phyloP scores from a whole-genome alignment of 2,888 invertebrate species.

The Drosophila rubida region DNA sequence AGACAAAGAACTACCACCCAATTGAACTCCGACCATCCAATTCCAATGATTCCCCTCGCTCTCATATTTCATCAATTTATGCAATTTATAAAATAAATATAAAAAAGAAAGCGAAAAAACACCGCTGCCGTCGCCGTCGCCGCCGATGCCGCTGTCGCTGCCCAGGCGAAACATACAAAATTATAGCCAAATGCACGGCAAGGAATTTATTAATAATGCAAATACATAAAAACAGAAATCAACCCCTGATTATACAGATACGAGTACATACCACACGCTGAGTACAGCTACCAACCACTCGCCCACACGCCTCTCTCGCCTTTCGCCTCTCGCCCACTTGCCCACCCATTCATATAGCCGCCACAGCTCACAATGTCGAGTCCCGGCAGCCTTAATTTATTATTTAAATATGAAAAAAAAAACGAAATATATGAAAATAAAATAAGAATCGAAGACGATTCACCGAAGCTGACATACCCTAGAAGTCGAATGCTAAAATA shows the following conservation, averaged over 20 bases:
- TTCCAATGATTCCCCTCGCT: background rate
- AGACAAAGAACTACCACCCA: constrained; percentile 19
- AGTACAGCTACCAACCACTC: constrained; percentile 22
- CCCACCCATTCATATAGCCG: constrained; percentile 5
- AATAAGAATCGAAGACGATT: constrained; percentile 25
- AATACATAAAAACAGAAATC: constrained; percentile 81
- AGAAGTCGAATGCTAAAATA: background rate
- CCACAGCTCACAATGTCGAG: constrained; percentile 45
- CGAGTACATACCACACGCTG: constrained; percentile 24
- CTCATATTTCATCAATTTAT: constrained; percentile 74
- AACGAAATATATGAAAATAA: constrained; percentile 65
- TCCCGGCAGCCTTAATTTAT: constrained; percentile 76
- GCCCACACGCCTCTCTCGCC: constrained; percentile 4
- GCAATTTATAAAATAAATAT: constrained; percentile 81
- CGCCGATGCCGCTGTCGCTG: constrained; percentile 14
- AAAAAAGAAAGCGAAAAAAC: constrained; percentile 52
- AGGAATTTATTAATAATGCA: constrained; percentile 80
- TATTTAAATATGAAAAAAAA: constrained; percentile 78
- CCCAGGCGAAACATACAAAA: constrained; percentile 43
- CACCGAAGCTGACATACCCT: constrained; percentile 22
- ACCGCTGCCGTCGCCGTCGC: constrained; percentile 9
- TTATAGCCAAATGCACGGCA: constrained; percentile 73
- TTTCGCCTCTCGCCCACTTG: constrained; percentile 1
- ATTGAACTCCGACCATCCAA: background rate
- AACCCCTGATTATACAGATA: constrained; percentile 81